Evolutionary conservation across 1,140 invertebrate genomes (phyloP).

Genomic region (Tribolium castaneum): DNA sequence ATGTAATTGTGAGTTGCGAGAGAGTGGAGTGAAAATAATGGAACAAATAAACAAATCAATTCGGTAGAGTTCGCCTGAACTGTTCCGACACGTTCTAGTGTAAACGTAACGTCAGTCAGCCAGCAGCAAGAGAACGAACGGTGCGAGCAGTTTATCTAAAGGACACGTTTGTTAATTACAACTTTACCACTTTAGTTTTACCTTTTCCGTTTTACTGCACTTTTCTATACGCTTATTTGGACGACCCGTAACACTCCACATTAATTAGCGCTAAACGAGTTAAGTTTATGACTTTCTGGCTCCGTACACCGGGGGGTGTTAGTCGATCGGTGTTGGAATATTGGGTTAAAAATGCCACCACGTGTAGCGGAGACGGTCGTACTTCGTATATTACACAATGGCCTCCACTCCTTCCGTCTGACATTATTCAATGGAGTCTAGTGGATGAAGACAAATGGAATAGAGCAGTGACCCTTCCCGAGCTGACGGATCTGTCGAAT

Average conservation of each 20-base stretch:
- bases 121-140: not conserved
- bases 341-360: not conserved
- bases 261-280: slow-evolving; percentile 33
- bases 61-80: slow-evolving; percentile 7
- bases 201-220: slow-evolving; percentile 25
- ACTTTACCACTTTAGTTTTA: slow-evolving; percentile 20
- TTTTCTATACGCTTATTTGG: slow-evolving; percentile 16
- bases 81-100: slow-evolving; percentile 9
- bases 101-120: slow-evolving; percentile 1
- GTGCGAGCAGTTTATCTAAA: not conserved
- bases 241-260: slow-evolving; percentile 8
- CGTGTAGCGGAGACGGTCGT: not conserved
- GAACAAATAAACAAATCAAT: slow-evolving; percentile 27
- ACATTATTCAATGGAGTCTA: slow-evolving; percentile 45
- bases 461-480: slow-evolving; percentile 41
- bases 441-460: slow-evolving; percentile 45
- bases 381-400: slow-evolving; percentile 32
- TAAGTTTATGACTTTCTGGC: not conserved
- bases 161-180: slow-evolving; percentile 20
- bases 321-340: not conserved
- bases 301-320: not conserved
- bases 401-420: slow-evolving; percentile 38
- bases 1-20: slow-evolving; percentile 3
- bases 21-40: slow-evolving; percentile 13
- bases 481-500: slow-evolving; percentile 45